Conservation (phyloP, 2,888 invertebrate species). For the Palloptera scutellata region DNA sequence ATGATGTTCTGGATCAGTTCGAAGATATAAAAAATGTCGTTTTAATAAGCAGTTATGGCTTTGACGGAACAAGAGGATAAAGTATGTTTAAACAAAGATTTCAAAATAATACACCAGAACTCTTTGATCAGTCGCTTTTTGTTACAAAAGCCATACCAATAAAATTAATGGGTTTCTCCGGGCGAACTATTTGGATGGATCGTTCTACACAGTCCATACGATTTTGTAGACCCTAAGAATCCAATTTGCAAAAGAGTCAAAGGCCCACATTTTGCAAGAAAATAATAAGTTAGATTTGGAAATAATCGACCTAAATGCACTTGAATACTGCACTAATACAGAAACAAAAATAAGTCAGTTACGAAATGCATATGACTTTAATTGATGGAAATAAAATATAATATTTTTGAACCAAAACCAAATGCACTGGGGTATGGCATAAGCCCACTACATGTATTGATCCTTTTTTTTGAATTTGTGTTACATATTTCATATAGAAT, state of each 20-base stretch:
- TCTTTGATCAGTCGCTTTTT: slow-evolving; percentile 25
- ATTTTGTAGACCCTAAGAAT: slow-evolving; percentile 33
- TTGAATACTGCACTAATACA: slow-evolving; percentile 15
- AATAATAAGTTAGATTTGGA: slow-evolving; percentile 23
- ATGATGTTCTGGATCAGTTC: slow-evolving; percentile 6
- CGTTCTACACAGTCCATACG: slow-evolving; percentile 29
- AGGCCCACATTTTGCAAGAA: slow-evolving; percentile 29
- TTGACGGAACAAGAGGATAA: slow-evolving; percentile 31
- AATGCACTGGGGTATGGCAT: slow-evolving; percentile 18
- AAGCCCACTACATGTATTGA: slow-evolving; percentile 30
- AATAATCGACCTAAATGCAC: slow-evolving; percentile 20
- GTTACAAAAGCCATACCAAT: slow-evolving; percentile 31
- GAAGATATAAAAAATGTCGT: slow-evolving; percentile 3
- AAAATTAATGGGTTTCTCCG: slow-evolving; percentile 9
- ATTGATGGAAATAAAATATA: slow-evolving; percentile 27
- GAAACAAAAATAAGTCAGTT: slow-evolving; percentile 27
- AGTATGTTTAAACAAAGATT: slow-evolving; percentile 30
- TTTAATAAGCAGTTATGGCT: slow-evolving; percentile 25
- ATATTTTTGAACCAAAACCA: slow-evolving; percentile 11
- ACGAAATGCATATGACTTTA: slow-evolving; percentile 23
- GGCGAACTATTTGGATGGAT: slow-evolving; percentile 28
- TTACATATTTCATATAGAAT: slow-evolving; percentile 26
- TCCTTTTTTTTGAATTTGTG: slow-evolving; percentile 30
- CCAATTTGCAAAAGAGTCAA: slow-evolving; percentile 28
- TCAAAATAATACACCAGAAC: slow-evolving; percentile 5